Evolutionary conservation across 2,113 vertebrate genomes (phyloP).

Genomic region (Elephas maximus): DNA sequence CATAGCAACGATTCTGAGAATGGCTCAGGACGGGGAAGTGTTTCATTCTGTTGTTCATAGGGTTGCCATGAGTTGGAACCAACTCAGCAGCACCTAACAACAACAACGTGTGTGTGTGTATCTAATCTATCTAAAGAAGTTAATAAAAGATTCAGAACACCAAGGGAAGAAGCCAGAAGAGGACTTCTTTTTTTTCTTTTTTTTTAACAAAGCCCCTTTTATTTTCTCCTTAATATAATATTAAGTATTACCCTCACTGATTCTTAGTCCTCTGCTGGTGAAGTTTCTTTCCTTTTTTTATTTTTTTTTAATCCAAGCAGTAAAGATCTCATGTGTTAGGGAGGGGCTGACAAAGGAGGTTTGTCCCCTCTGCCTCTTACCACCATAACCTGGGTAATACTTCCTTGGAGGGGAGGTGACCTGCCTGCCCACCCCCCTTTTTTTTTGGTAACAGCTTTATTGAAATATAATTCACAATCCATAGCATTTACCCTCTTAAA

Average conservation of each 20-base stretch:
- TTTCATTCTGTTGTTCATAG: no score
- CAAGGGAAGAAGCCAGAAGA: constrained; percentile 29
- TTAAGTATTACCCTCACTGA: not conserved
- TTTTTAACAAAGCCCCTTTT: not conserved
- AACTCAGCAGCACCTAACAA: no score
- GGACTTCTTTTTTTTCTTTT: not conserved
- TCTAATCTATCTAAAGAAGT: not conserved
- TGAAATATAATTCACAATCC: not conserved
- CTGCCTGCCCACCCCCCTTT: not conserved
- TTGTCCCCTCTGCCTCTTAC: not conserved
- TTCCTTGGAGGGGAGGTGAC: not conserved
- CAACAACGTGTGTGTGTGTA: not conserved
- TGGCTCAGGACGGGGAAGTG: no score
- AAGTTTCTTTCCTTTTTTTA: not conserved
- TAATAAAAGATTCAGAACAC: constrained; percentile 36
- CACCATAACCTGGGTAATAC: not conserved
- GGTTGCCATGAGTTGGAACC: no score
- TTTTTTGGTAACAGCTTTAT: not conserved
- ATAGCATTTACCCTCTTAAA: not conserved
- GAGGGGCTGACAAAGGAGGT: not conserved
- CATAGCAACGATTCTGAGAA: no score
- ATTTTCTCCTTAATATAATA: not conserved
- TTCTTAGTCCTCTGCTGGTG: not conserved
- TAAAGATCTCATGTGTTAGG: not conserved
- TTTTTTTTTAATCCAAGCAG: not conserved